Conservation (phyloP, 2,797 vertebrate genomes). For the Apodemus agrarius region DNA sequence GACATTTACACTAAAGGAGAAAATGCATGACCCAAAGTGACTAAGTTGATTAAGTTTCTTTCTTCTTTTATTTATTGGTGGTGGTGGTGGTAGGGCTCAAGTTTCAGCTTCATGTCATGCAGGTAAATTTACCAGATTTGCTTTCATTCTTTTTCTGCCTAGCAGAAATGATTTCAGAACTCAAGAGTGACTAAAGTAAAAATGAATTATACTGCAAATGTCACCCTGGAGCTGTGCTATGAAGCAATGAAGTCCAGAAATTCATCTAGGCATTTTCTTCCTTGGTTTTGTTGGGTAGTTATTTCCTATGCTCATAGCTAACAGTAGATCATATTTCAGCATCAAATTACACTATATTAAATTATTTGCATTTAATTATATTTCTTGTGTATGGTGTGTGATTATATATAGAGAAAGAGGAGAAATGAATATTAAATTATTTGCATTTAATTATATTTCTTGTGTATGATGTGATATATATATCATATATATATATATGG, state of each 20-base stretch:
- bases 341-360: background rate
- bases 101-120: conserved; percentile 7
- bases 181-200: background rate
- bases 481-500: no score
- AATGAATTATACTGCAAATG: background rate
- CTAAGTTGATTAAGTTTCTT: background rate
- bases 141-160: conserved; percentile 4
- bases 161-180: background rate
- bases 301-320: background rate
- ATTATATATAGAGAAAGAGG: no score
- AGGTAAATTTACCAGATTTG: background rate
- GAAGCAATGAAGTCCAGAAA: background rate
- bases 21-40: conserved; percentile 24
- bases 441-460: no score
- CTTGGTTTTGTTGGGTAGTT: background rate
- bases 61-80: no score
- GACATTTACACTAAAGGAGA: background rate
- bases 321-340: background rate
- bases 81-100: no score
- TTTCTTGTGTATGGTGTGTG: background rate
- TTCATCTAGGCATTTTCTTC: background rate
- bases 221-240: background rate
- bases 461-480: no score
- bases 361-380: background rate
- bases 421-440: no score